Evolutionary conservation across 2,113 vertebrate species (phyloP), one percentile per base, ranked within the genome.

Genomic region (Drymodes brunneopygia): DNA sequence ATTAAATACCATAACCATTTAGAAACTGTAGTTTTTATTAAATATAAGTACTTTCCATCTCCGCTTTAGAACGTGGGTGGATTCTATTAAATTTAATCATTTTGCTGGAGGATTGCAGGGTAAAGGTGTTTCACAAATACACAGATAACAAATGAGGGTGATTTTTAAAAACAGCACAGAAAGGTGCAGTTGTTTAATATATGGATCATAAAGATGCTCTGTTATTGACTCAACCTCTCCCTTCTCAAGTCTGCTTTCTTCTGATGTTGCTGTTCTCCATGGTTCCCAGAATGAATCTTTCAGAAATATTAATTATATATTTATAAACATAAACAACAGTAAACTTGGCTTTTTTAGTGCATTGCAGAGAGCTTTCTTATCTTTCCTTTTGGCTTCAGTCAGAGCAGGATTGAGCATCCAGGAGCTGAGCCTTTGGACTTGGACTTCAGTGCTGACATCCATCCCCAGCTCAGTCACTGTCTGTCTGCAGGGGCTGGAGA

Each of bases 21-120:
- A 89, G 81, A 84, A 93, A 71, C 56, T 40, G 51, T 54, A 77
- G 56, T 66, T 81, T 92, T 87, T 91, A 79, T 95, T 94, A 94
- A 90, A 82, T 72, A 58, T 31, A 81, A 96, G 91, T 73, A 15
- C 50, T 92, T 94, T 74, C 35, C 74, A 67, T 44, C 45, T 88
- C 71, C 78, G 83, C 78, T 84, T 86, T 92, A 69, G 69, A 83
- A 78, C 0, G 31, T 96, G 70, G 73, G 74, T 79, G 86, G 92
- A 81, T 91, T 93, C 53, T 90, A 75, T 92, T 81, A 74, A 84
- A 60, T 83, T 33, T 83, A 92, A 84, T 95, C 7, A 81, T 92
- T 88, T 89, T 84, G 54, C 60, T 66, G 45, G 54, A 56, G 67
- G 42, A 73, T 33, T 91, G 70, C 44, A 92, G 27, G 11, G 44